Percentiles rank a stretch among this genome's conserved stretches.
Evolutionary conservation across 1,140 invertebrate species (phyloP).

Genomic region (Galleria mellonella): DNA sequence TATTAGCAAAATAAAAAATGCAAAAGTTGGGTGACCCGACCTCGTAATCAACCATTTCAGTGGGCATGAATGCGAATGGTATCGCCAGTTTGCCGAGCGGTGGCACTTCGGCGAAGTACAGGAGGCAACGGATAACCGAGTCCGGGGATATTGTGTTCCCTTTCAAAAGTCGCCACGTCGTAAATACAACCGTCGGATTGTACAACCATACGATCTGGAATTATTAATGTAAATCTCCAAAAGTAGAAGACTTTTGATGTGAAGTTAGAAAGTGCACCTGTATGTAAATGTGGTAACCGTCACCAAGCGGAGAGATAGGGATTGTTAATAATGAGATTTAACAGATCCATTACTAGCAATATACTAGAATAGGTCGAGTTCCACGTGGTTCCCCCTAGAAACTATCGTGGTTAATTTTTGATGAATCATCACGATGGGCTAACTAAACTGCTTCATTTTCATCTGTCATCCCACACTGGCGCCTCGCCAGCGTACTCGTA

Average conservation of each 20-base stretch:
- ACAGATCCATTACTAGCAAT: too few species aligned
- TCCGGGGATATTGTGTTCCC: slow-evolving; percentile 37
- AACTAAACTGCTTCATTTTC: too few species aligned
- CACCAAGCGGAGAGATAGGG: too few species aligned
- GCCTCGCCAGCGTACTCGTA: too few species aligned
- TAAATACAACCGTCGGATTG: slow-evolving; percentile 56
- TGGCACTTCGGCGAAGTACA: slow-evolving; percentile 56
- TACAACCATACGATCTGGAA: slow-evolving; percentile 61
- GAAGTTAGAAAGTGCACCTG: too few species aligned
- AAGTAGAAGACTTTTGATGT: background rate
- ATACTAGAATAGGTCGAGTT: too few species aligned
- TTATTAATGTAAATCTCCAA: background rate
- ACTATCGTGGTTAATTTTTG: too few species aligned
- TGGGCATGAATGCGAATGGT: slow-evolving; percentile 63
- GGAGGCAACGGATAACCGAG: slow-evolving; percentile 45
- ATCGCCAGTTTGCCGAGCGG: slow-evolving; percentile 54
- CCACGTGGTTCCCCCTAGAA: too few species aligned
- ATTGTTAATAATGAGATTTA: too few species aligned
- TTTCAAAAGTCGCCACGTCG: slow-evolving; percentile 56
- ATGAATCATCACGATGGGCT: too few species aligned
- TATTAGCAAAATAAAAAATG: too few species aligned
- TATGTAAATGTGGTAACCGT: background rate
- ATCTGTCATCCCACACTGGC: too few species aligned
- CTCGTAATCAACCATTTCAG: slow-evolving; percentile 66
- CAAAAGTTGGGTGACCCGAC: slow-evolving; percentile 18